A percentile compares a stretch with the other conserved stretches of the same genome.
Evolutionary conservation across 2,113 vertebrate genomes (phyloP).

Genomic region (Synchiropus splendidus): DNA sequence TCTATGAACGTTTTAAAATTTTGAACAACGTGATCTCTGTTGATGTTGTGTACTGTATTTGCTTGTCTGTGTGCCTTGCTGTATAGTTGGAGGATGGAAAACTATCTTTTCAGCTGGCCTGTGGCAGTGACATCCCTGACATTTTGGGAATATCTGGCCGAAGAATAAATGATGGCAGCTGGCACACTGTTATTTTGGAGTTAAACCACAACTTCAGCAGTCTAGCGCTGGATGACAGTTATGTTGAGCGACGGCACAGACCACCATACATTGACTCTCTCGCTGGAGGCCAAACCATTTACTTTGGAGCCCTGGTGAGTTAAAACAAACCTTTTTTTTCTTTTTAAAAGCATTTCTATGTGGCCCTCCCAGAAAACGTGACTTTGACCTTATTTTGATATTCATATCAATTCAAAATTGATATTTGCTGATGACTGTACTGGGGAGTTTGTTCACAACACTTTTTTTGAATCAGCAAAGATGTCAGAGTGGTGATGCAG

Average conservation of each 20-base stretch:
- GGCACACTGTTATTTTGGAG: slow-evolving; percentile 90
- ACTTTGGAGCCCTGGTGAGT: slow-evolving; percentile 85
- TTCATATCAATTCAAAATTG: too few relatives aligned
- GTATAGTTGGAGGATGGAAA: slow-evolving; percentile 85
- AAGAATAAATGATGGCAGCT: slow-evolving; percentile 83
- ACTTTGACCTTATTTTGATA: too few relatives aligned
- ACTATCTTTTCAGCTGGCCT: slow-evolving; percentile 91
- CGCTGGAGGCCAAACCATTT: slow-evolving; percentile 75
- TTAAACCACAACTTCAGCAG: slow-evolving; percentile 88
- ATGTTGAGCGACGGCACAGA: slow-evolving; percentile 80
- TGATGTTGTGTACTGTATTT: slow-evolving; percentile 6
- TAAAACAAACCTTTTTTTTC: too few relatives aligned
- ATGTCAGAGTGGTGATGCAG: too few relatives aligned
- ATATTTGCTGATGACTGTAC: too few relatives aligned
- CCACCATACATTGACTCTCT: slow-evolving; percentile 71
- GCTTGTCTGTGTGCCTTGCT: slow-evolving; percentile 13
- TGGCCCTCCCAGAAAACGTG: too few relatives aligned
- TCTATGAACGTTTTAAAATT: too few relatives aligned
- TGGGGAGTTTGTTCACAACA: too few relatives aligned
- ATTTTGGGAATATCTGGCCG: slow-evolving; percentile 85
- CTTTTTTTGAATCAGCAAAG: too few relatives aligned
- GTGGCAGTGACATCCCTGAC: slow-evolving; percentile 64
- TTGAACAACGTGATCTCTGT: too few relatives aligned
- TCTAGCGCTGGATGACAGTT: slow-evolving; percentile 87
- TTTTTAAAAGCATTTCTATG: background rate